phyloP scores from a whole-genome alignment of 2,888 invertebrate genomes.

The Drosophila acutilabella region DNA sequence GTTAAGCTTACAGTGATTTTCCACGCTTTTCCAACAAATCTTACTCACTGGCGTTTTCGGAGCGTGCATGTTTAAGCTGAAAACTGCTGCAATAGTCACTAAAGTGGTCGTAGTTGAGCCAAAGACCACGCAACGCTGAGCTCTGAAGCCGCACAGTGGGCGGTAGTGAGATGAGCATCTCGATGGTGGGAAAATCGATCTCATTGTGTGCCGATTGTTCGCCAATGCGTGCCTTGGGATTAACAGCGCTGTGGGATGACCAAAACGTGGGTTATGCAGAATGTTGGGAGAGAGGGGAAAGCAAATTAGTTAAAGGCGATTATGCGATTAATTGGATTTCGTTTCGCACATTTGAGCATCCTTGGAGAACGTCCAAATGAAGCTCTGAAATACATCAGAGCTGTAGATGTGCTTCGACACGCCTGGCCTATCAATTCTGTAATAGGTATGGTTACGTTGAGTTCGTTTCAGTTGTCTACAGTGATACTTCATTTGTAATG shows the following conservation, averaged over 20 bases:
- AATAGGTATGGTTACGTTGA: constrained; percentile 5
- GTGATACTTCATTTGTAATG: background rate
- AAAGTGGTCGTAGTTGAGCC: constrained; percentile 86
- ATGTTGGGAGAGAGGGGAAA: background rate
- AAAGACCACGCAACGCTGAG: constrained; percentile 86
- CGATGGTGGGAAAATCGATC: constrained; percentile 85
- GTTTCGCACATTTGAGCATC: constrained; percentile 81
- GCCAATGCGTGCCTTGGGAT: constrained; percentile 82
- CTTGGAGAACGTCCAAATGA: constrained; percentile 83
- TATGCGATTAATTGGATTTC: constrained; percentile 14
- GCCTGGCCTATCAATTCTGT: constrained; percentile 82
- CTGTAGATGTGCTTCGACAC: constrained; percentile 82
- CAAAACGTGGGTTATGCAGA: no score
- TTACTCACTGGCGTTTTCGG: constrained; percentile 71
- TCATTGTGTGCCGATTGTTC: constrained; percentile 83
- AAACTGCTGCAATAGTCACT: constrained; percentile 85
- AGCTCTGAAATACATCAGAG: constrained; percentile 83
- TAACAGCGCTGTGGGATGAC: constrained; percentile 59
- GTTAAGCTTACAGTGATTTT: background rate
- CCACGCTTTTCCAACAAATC: background rate
- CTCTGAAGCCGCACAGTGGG: constrained; percentile 84
- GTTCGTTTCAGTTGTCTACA: background rate
- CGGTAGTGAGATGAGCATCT: constrained; percentile 85
- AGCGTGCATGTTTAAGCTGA: constrained; percentile 69
- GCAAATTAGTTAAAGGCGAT: constrained; percentile 12